phyloP scores from a whole-genome alignment of 2,888 invertebrate genomes.

The Itoplectis maculator region DNA sequence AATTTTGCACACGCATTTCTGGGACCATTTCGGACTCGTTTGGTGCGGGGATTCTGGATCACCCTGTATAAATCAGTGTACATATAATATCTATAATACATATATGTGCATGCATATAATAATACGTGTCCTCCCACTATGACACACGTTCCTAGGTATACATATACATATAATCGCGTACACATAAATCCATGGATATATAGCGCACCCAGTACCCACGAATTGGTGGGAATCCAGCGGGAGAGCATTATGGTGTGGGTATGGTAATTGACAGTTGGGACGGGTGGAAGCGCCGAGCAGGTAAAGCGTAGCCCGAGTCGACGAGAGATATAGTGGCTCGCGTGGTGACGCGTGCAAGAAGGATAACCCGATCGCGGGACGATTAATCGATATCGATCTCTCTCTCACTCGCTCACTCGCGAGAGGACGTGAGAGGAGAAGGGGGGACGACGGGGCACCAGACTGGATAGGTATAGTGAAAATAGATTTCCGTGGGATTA shows the following conservation, averaged over 20 bases:
- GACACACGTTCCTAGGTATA: slow-evolving; percentile 15
- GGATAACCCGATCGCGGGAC: slow-evolving; percentile 56
- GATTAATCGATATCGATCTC: slow-evolving; percentile 62
- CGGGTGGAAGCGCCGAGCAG: slow-evolving; percentile 41
- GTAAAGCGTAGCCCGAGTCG: slow-evolving; percentile 40
- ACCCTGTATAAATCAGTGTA: too few species aligned
- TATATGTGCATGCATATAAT: not conserved
- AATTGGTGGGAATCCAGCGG: slow-evolving; percentile 54
- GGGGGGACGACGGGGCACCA: slow-evolving; percentile 4
- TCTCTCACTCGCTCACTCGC: not conserved
- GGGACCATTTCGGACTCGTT: too few species aligned
- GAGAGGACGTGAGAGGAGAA: slow-evolving; percentile 16
- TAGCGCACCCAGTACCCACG: not conserved
- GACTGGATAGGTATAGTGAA: slow-evolving; percentile 31
- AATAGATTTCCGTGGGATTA: slow-evolving; percentile 47
- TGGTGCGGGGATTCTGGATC: too few species aligned
- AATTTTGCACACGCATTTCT: too few species aligned
- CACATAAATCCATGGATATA: not conserved
- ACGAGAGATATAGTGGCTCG: slow-evolving; percentile 49
- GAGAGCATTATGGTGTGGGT: slow-evolving; percentile 45
- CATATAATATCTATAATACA: too few species aligned
- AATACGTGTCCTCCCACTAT: not conserved
- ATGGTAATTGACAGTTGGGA: slow-evolving; percentile 66
- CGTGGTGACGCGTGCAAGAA: slow-evolving; percentile 62
- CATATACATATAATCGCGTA: slow-evolving; percentile 1